These are phyloP conservation scores for Colostygia pectinataria DNA, from an alignment of 2,888 invertebrate species.

Conservation along the genomic window DNA sequence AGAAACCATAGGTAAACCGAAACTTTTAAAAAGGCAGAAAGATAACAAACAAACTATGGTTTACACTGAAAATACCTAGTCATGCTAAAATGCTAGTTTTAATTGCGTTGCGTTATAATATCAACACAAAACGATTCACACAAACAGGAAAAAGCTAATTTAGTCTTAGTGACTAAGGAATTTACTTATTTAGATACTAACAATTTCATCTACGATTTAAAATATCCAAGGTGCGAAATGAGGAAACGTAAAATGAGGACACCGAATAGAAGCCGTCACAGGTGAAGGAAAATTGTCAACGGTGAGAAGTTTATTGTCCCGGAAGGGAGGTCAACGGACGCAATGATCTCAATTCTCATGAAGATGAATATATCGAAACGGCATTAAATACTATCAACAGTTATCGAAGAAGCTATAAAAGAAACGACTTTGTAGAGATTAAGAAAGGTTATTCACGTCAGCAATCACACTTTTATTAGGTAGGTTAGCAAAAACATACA, in stretches of 20 bases:
- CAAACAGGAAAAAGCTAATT: constrained; percentile 16
- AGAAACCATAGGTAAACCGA: too few species aligned
- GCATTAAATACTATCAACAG: neutral
- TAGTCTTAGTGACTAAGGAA: constrained; percentile 1
- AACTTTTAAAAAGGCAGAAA: neutral
- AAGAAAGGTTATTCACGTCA: neutral
- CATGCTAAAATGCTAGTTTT: too few species aligned
- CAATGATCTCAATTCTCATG: constrained; percentile 22
- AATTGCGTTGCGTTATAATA: too few species aligned
- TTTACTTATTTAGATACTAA: neutral
- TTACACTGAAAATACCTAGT: neutral
- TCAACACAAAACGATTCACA: neutral
- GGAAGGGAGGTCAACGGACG: constrained; percentile 32
- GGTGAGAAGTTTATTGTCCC: constrained; percentile 32
- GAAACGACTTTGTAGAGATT: neutral
- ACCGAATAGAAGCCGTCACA: constrained; percentile 22
- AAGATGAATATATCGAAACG: constrained; percentile 5
- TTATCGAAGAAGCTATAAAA: neutral
- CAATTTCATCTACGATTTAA: constrained; percentile 1
- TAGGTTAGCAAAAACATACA: too few species aligned
- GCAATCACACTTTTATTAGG: too few species aligned
- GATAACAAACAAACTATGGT: neutral
- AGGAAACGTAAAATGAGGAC: constrained; percentile 29
- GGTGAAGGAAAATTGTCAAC: constrained; percentile 32
- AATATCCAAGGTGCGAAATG: constrained; percentile 17